Evolutionary conservation across 53 echinoderm and acorn worm genomes (phyloP).

Genomic region (Astropecten irregularis): DNA sequence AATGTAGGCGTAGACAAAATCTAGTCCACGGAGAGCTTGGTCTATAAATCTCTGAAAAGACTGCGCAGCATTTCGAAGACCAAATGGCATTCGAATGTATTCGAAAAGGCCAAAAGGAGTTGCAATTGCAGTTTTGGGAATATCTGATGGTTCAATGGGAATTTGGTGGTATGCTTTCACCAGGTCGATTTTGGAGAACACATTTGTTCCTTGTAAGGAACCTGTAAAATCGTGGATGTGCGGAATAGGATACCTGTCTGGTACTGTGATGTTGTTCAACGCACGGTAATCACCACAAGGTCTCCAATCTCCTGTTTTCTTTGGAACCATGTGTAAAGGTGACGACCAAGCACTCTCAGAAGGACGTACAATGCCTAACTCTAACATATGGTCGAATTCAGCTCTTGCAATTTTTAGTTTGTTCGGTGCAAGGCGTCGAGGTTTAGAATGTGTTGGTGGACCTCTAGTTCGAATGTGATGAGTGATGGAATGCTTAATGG

Average conservation of each 20-base stretch:
- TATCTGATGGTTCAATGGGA: too few species aligned
- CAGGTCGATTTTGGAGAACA: constrained; percentile 64
- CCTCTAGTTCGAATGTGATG: constrained; percentile 50
- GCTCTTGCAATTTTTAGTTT: background rate
- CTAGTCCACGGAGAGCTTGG: too few species aligned
- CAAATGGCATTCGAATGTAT: too few species aligned
- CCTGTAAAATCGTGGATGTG: constrained; percentile 60
- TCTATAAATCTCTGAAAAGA: too few species aligned
- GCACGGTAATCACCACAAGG: constrained; percentile 64
- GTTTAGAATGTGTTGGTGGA: background rate
- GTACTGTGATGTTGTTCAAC: constrained; percentile 27
- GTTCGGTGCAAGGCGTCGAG: constrained; percentile 18
- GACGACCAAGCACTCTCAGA: constrained; percentile 49
- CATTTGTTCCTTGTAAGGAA: background rate
- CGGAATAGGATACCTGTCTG: too few species aligned
- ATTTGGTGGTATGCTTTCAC: too few species aligned
- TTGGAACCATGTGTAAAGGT: too few species aligned
- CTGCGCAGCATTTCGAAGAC: too few species aligned
- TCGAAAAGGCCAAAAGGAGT: too few species aligned
- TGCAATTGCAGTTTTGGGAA: too few species aligned
- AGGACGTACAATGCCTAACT: constrained; percentile 33
- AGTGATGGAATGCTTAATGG: constrained; percentile 3
- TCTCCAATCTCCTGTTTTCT: too few species aligned
- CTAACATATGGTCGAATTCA: constrained; percentile 53
- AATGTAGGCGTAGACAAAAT: too few species aligned